Conservation (phyloP, 2,113 vertebrate genomes). For the Macrotus californicus region DNA sequence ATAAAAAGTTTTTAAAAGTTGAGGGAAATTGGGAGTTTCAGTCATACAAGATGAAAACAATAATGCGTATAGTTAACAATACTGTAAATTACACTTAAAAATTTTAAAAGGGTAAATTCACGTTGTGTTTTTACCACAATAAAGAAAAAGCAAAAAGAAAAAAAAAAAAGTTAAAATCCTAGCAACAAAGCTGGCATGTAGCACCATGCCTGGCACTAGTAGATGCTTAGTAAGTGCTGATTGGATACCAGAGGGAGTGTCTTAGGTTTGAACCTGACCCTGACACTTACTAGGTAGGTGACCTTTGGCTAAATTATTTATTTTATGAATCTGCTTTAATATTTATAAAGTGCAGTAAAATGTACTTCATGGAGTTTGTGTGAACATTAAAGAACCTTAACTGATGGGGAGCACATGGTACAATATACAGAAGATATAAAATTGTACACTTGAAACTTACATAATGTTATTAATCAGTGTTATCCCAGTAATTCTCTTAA, state of each 20-base stretch:
- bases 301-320: background rate
- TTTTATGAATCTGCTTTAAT: background rate
- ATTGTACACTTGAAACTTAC: background rate
- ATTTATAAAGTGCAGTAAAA: background rate
- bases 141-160: background rate
- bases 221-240: background rate
- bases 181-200: background rate
- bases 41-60: background rate
- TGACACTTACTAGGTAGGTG: background rate
- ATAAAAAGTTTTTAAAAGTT: background rate
- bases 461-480: background rate
- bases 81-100: background rate
- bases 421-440: background rate
- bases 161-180: background rate
- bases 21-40: background rate
- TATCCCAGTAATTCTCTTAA: background rate
- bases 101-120: background rate
- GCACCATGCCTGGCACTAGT: background rate
- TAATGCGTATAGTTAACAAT: background rate
- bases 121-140: background rate
- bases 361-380: background rate
- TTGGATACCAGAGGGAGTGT: background rate
- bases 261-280: background rate
- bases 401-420: background rate
- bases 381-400: background rate